Percentiles rank a stretch among this genome's conserved stretches.
Evolutionary conservation across 1,140 invertebrate species (phyloP).

Genomic region (Panulirus ornatus): DNA sequence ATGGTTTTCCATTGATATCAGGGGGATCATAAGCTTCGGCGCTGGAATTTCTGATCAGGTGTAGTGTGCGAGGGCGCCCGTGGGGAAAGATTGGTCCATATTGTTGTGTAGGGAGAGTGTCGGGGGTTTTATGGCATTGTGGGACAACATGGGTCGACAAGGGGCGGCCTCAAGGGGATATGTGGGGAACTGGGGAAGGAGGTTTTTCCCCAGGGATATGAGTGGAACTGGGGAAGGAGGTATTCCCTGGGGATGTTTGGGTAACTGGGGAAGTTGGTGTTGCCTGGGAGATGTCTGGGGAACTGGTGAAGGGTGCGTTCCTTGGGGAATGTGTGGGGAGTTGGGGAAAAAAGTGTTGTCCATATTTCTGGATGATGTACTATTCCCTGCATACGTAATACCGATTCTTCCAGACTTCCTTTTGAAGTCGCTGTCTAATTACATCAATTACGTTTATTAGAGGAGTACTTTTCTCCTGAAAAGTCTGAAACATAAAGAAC

Average conservation of each 20-base stretch:
- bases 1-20: constrained; percentile 71
- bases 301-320: background rate
- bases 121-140: background rate
- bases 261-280: background rate
- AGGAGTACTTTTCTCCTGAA: too few species aligned
- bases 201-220: background rate
- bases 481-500: too few species aligned
- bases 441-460: too few species aligned
- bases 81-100: constrained; percentile 13
- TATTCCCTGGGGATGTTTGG: background rate
- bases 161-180: too few species aligned
- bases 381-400: too few species aligned
- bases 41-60: constrained; percentile 66
- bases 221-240: background rate
- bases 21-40: constrained; percentile 57
- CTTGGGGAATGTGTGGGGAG: background rate
- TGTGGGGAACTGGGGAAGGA: background rate
- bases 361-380: too few species aligned
- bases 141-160: background rate
- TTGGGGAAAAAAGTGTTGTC: background rate
- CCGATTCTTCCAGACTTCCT: too few species aligned
- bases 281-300: background rate
- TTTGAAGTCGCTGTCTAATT: too few species aligned
- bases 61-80: constrained; percentile 24
- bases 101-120: constrained; percentile 8